A percentile compares a stretch with the other conserved stretches of the same genome.
Conservation (phyloP, 2,888 invertebrate genomes). For the Drosophila paracracens region DNA sequence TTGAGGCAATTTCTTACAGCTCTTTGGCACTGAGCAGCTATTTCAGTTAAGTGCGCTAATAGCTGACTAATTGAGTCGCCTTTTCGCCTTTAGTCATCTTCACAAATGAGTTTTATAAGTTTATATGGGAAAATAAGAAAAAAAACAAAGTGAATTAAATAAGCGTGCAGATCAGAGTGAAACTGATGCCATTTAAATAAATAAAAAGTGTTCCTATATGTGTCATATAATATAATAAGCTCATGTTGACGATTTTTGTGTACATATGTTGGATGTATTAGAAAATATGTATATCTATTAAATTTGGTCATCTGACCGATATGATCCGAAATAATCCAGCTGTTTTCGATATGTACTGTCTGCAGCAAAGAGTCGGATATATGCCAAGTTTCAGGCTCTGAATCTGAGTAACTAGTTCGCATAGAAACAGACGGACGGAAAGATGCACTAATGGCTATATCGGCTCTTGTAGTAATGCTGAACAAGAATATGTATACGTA, state of each 20-base stretch:
- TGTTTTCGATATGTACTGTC: neutral
- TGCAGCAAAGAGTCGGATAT: neutral
- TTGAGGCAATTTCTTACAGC: constrained; percentile 11
- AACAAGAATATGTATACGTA: neutral
- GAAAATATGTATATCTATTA: neutral
- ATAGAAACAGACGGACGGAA: rapidly evolving
- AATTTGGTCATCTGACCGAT: neutral
- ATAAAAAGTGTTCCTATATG: neutral
- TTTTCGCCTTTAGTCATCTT: neutral
- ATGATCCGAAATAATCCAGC: neutral
- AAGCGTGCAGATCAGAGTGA: neutral
- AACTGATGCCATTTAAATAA: neutral
- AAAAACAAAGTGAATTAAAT: neutral
- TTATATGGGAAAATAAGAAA: neutral
- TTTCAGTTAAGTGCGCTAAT: neutral
- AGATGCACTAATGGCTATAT: neutral
- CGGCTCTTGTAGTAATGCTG: neutral
- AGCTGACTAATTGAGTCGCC: neutral
- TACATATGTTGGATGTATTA: no score
- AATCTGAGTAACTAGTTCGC: neutral
- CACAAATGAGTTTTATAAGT: neutral
- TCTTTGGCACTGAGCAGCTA: neutral
- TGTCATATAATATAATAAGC: no score
- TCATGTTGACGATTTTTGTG: no score
- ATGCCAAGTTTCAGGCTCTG: neutral